Evolutionary conservation across 2,888 invertebrate genomes (phyloP).

Genomic region (Microctonus aethiopoides): DNA sequence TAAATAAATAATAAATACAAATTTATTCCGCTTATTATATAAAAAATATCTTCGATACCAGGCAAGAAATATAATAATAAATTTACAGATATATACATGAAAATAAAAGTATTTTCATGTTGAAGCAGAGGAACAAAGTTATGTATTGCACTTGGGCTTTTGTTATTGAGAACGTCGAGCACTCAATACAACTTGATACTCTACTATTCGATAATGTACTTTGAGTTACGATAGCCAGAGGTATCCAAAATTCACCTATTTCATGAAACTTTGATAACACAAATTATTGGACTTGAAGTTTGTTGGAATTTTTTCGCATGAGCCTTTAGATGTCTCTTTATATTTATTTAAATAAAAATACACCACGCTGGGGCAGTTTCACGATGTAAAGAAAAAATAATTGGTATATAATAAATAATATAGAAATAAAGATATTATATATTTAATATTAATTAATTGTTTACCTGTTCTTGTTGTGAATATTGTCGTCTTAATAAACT

Average conservation of each 20-base stretch:
- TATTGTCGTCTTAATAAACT: constrained; percentile 85
- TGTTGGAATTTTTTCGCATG: constrained; percentile 20
- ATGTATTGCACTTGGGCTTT: constrained; percentile 3
- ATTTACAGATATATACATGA: background rate
- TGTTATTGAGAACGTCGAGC: constrained; percentile 22
- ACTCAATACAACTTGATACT: constrained; percentile 35
- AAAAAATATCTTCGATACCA: too few relatives aligned
- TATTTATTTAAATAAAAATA: background rate
- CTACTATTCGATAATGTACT: constrained; percentile 33
- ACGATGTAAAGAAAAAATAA: background rate
- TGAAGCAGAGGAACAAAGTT: background rate
- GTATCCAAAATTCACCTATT: constrained; percentile 34
- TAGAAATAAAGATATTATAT: background rate
- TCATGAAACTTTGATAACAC: constrained; percentile 29
- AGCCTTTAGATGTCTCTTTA: background rate
- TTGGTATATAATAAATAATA: background rate
- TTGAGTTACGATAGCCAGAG: constrained; percentile 34
- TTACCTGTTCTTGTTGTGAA: constrained; percentile 81
- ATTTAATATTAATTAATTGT: background rate
- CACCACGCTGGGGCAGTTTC: too few relatives aligned
- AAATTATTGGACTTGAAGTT: constrained; percentile 20
- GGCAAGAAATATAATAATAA: background rate
- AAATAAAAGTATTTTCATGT: background rate
- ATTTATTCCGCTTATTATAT: too few relatives aligned
- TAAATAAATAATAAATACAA: constrained; percentile 12